These are phyloP conservation scores for Kryptolebias marmoratus DNA, from an alignment of 2,113 vertebrate species.

Conservation along the genomic window DNA sequence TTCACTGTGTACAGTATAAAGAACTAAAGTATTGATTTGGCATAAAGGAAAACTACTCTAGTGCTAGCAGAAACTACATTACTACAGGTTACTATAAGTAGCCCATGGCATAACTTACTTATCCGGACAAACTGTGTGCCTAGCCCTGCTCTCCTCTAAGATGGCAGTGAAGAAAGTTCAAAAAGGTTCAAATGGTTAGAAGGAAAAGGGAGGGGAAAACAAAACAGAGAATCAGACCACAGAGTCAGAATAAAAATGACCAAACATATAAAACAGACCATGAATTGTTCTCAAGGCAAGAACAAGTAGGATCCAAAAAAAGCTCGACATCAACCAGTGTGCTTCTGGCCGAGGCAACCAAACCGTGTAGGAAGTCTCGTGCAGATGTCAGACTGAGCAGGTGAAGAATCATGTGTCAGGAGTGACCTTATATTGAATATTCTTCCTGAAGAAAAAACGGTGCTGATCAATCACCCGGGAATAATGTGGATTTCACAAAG, in stretches of 20 bases:
- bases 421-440: no score
- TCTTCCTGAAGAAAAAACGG: no score
- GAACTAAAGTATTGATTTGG: neutral
- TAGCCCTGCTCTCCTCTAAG: constrained; percentile 88
- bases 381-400: no score
- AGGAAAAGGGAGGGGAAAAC: constrained; percentile 37
- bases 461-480: no score
- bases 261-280: no score
- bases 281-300: no score
- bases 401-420: no score
- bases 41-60: constrained; percentile 30
- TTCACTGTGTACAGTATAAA: neutral
- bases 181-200: constrained; percentile 48
- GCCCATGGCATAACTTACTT: constrained; percentile 87
- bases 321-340: no score
- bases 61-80: constrained; percentile 35
- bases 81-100: constrained; percentile 35
- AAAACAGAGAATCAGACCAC: constrained; percentile 45
- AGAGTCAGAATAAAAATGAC: neutral
- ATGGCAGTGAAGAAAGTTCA: constrained; percentile 78
- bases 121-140: constrained; percentile 82
- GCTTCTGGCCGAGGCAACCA: no score
- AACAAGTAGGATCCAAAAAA: no score
- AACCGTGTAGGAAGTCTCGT: no score
- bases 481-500: no score